Evolutionary conservation across 1,140 invertebrate species (phyloP).

Genomic region (Trissolcus basalis): DNA sequence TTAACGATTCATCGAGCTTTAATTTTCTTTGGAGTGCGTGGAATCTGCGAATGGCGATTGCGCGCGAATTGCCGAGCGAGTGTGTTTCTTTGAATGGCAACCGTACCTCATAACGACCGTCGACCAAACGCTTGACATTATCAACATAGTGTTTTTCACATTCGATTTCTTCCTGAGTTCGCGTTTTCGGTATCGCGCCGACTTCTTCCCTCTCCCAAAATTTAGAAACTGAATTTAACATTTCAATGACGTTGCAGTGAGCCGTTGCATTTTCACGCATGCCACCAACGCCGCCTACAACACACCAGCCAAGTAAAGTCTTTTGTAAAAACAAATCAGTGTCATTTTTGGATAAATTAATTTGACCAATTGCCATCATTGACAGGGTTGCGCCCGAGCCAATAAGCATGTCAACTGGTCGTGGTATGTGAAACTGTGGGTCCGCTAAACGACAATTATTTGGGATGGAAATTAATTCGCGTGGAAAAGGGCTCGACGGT

Average conservation of each 20-base stretch:
- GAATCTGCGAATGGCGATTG: conserved; percentile 22
- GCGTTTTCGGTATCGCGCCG: background rate
- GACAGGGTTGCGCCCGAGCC: conserved; percentile 43
- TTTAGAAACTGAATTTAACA: conserved; percentile 6
- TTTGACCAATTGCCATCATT: conserved; percentile 43
- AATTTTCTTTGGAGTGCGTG: conserved; percentile 19
- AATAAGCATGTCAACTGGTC: conserved; percentile 39
- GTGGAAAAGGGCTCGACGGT: conserved; percentile 33
- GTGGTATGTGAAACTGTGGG: conserved; percentile 44
- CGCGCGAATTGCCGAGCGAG: conserved; percentile 12
- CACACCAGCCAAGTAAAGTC: conserved; percentile 38
- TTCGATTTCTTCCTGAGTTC: background rate
- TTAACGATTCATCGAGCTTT: conserved; percentile 17
- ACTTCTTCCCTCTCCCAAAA: conserved; percentile 51
- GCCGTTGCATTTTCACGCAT: background rate
- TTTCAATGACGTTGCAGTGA: conserved; percentile 12
- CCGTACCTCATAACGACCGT: background rate
- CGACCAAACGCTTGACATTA: background rate
- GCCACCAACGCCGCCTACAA: conserved; percentile 27
- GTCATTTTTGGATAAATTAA: conserved; percentile 19
- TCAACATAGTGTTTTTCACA: background rate
- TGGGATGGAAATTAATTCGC: conserved; percentile 38
- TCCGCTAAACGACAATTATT: conserved; percentile 42
- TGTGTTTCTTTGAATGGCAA: background rate
- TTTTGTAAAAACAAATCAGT: conserved; percentile 48